A percentile compares a stretch with the other conserved stretches of the same genome.
These are phyloP conservation scores for Ligdia adustata DNA, from an alignment of 2,888 invertebrate species.

Conservation along the genomic window DNA sequence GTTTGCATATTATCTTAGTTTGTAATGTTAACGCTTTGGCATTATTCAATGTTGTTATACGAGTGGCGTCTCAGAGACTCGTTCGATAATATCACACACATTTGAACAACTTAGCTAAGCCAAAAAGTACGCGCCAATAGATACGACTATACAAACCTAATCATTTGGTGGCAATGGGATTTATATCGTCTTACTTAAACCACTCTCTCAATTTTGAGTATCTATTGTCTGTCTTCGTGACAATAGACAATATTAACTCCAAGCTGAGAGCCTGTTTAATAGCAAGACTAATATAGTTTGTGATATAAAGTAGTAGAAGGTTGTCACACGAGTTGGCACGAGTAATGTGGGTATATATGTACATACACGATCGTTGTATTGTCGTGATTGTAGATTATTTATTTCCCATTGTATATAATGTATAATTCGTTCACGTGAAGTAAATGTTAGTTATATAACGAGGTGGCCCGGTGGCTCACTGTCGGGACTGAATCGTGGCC, in stretches of 20 bases:
- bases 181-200: too few species aligned
- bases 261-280: too few species aligned
- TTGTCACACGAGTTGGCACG: conserved; percentile 46
- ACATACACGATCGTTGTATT: conserved; percentile 72
- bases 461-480: conserved; percentile 39
- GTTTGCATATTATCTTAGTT: conserved; percentile 20
- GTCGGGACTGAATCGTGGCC: conserved; percentile 49
- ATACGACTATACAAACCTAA: conserved; percentile 48
- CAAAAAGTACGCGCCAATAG: conserved; percentile 74
- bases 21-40: conserved; percentile 26
- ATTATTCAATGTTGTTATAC: conserved; percentile 24
- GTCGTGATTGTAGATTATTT: conserved; percentile 73
- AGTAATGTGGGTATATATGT: conserved; percentile 55
- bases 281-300: conserved; percentile 54
- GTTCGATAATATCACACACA: conserved; percentile 38
- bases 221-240: too few species aligned
- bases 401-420: conserved; percentile 82
- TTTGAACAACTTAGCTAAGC: conserved; percentile 65
- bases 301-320: conserved; percentile 56
- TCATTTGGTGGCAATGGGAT: conserved; percentile 56
- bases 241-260: too few species aligned
- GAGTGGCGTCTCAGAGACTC: conserved; percentile 18
- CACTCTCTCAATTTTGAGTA: too few species aligned
- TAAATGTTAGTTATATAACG: conserved; percentile 38
- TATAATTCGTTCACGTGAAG: conserved; percentile 54